A percentile compares a stretch with the other conserved stretches of the same genome.
phyloP scores from a whole-genome alignment of 64 coral and sea anemone species.

The Stichodactyla mertensii region DNA sequence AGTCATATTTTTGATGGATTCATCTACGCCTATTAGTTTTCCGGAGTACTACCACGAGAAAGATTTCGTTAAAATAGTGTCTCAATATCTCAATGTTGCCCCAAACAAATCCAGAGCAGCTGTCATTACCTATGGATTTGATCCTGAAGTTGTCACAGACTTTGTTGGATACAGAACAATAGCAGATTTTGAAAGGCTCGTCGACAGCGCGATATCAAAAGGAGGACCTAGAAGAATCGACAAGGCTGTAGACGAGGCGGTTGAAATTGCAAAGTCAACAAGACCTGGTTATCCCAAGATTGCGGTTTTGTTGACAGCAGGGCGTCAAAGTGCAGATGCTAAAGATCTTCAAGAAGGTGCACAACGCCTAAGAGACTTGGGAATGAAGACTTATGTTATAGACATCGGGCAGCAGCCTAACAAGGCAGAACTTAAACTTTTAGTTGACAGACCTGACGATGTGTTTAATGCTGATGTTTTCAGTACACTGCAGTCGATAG shows the following conservation, averaged over 20 bases:
- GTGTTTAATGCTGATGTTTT: slow-evolving; percentile 31
- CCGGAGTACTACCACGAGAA: slow-evolving; percentile 49
- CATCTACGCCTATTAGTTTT: slow-evolving; percentile 44
- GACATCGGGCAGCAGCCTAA: slow-evolving; percentile 24
- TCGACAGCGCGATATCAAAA: slow-evolving; percentile 5
- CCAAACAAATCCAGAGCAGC: slow-evolving; percentile 38
- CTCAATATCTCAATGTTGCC: slow-evolving; percentile 45
- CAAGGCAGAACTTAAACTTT: slow-evolving; percentile 9
- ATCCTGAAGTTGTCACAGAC: slow-evolving; percentile 1
- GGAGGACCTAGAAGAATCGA: slow-evolving; percentile 46
- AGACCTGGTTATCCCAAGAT: slow-evolving; percentile 34
- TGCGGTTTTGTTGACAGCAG: slow-evolving; percentile 52
- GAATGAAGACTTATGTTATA: slow-evolving; percentile 51
- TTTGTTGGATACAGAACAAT: slow-evolving; percentile 23
- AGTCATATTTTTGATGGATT: slow-evolving; percentile 70
- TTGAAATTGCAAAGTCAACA: slow-evolving; percentile 1
- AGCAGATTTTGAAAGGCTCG: not conserved
- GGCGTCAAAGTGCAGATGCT: slow-evolving; percentile 19
- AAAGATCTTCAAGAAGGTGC: not conserved
- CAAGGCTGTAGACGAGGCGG: slow-evolving; percentile 35
- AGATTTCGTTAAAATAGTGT: slow-evolving; percentile 54
- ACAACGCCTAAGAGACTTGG: slow-evolving; percentile 20
- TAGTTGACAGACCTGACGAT: slow-evolving; percentile 36
- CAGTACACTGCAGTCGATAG: slow-evolving; percentile 8
- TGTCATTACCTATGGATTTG: slow-evolving; percentile 42